A percentile compares a stretch with the other conserved stretches of the same genome.
phyloP scores from a whole-genome alignment of 1,140 invertebrate genomes.

The Magallana gigas region DNA sequence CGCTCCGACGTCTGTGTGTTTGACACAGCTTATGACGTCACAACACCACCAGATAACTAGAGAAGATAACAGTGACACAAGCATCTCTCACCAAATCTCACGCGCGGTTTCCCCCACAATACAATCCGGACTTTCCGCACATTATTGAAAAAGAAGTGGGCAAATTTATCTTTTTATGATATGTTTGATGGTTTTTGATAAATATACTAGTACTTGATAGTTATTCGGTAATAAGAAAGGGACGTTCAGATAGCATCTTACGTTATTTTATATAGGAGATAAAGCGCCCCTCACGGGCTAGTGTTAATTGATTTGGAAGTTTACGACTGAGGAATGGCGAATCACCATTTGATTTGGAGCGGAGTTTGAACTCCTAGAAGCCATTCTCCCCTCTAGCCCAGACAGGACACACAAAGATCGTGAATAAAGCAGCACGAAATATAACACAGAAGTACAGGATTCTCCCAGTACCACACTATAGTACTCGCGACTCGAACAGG shows the following conservation, averaged over 20 bases:
- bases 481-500: no score
- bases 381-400: no score
- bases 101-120: background rate
- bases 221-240: background rate
- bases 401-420: no score
- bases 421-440: no score
- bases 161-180: no score
- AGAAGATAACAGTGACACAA: slow-evolving; percentile 19
- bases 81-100: background rate
- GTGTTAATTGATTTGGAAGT: background rate
- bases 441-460: no score
- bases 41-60: background rate
- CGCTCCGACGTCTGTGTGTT: slow-evolving; percentile 3
- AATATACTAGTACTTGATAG: background rate
- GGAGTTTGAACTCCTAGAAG: background rate
- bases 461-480: no score
- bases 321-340: background rate
- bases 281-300: background rate
- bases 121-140: background rate
- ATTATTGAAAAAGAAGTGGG: no score
- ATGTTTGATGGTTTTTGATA: background rate
- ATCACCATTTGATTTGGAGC: background rate
- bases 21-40: slow-evolving; percentile 32
- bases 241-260: background rate
- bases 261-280: background rate